Base-by-base conservation (phyloP, 2,113 vertebrate genomes). In the Megatriorchis doriae region DNA sequence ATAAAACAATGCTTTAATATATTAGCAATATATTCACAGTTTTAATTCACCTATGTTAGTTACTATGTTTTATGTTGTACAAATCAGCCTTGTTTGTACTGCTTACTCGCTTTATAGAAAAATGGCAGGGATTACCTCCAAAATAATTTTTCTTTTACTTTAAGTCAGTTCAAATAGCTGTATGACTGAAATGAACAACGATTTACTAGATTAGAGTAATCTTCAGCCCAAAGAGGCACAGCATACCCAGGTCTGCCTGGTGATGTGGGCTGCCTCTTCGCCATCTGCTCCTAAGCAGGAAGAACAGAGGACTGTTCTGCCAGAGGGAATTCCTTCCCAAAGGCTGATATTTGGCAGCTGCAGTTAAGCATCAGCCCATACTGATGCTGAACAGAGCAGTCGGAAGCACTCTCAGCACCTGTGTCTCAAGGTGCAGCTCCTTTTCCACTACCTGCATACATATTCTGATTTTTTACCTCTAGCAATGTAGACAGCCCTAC, bases 271-370 rank as follows among this genome's bases (percentile, higher is more conserved):
- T 94, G 72, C 38, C 80, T 86, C 75, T 79, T 47, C 74, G 77
- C 83, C 91, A 86, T 91, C 91, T 95, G 89, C 65, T 95, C 62
- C 65, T 22, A 66, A 83, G 56, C 55, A 47, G 55, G 47, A 94
- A 63, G 77, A 74, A 59, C 11, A 74, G 42, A 73, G 67, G 38
- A 45, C 31, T 81, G 48, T 43, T 95, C 58, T 71, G 72, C 80
- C 88, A 48, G 71, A 80, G 86, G 91, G 75, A 92, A 94, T 94
- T 96, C 83, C 94, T 84, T 94, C 88, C 86, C 59, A n/a, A 62
- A 81, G 63, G 86, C 48, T 86, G 62, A 55, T 72, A 50, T 34
- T 40, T 63, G 83, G 82, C 79, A 96, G 65, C 45, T 6, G 0
- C 26, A 40, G 55, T 21, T 86, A 53, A 53, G 52, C 52, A 53